These are phyloP conservation scores for Diaprepes abbreviatus DNA, from an alignment of 2,888 invertebrate genomes.

Conservation along the genomic window DNA sequence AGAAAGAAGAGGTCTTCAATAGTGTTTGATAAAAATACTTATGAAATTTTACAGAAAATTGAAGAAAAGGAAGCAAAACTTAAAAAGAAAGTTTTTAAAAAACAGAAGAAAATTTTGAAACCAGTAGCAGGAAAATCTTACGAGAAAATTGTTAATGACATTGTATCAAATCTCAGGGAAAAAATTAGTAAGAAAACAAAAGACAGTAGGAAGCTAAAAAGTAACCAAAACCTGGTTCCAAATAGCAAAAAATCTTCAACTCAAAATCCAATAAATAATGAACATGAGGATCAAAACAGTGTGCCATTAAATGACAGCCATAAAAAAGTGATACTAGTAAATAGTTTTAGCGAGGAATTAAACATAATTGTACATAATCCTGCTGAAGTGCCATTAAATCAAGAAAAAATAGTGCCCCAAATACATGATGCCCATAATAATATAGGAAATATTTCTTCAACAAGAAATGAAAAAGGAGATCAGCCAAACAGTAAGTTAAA, in stretches of 20 bases:
- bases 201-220: not conserved
- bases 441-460: not conserved
- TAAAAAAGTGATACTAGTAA: not conserved
- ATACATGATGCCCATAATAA: not conserved
- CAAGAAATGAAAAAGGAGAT: not conserved
- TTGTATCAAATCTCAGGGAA: slow-evolving; percentile 26
- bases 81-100: slow-evolving; percentile 19
- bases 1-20: slow-evolving; percentile 30
- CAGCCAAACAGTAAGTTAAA: not conserved
- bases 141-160: slow-evolving; percentile 16
- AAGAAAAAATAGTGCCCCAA: not conserved
- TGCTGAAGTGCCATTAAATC: not conserved
- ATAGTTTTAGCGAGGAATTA: slow-evolving; percentile 14
- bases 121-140: slow-evolving; percentile 21
- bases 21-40: slow-evolving; percentile 43
- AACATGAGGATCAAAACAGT: not conserved
- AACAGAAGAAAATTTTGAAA: slow-evolving; percentile 9
- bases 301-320: slow-evolving; percentile 12
- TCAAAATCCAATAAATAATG: too few species aligned
- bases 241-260: too few species aligned
- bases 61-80: slow-evolving; percentile 38
- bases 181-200: slow-evolving; percentile 23
- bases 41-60: slow-evolving; percentile 36
- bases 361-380: not conserved
- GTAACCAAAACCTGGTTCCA: too few species aligned